Percentiles rank a stretch among this genome's conserved stretches.
Evolutionary conservation across 1,140 invertebrate species (phyloP).

Genomic region (Asobara japonica): DNA sequence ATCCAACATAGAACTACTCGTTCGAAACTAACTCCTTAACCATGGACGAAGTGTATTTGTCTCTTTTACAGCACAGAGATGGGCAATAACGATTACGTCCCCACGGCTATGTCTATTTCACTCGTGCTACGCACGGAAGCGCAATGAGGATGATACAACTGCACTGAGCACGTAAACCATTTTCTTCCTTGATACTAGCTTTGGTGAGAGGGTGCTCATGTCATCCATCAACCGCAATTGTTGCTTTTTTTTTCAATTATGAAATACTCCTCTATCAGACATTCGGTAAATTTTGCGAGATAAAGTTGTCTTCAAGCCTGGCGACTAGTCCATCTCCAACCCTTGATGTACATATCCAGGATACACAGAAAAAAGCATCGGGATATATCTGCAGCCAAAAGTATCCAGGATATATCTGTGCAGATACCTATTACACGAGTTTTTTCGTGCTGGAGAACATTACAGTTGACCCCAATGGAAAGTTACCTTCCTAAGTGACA

Average conservation of each 20-base stretch:
- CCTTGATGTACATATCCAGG: no score
- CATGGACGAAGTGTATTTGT: not conserved
- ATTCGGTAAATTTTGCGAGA: no score
- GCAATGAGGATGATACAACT: not conserved
- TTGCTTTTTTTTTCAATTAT: not conserved
- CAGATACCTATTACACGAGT: no score
- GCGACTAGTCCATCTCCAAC: no score
- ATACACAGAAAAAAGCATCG: no score
- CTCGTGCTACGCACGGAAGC: not conserved
- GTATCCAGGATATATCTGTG: no score
- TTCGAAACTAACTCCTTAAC: not conserved
- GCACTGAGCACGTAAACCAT: not conserved
- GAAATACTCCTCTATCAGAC: no score
- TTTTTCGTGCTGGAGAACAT: no score
- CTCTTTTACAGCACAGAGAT: not conserved
- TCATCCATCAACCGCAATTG: not conserved
- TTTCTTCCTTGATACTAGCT: not conserved
- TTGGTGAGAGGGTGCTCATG: not conserved
- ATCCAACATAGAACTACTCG: not conserved
- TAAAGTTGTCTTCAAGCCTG: no score
- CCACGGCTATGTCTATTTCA: not conserved
- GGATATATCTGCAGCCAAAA: no score
- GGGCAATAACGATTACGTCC: not conserved
- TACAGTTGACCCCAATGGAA: no score
- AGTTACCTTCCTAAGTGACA: no score